Evolutionary conservation across 2,113 vertebrate species (phyloP), one percentile per base, ranked within the genome.

Genomic region (Sialia sialis): DNA sequence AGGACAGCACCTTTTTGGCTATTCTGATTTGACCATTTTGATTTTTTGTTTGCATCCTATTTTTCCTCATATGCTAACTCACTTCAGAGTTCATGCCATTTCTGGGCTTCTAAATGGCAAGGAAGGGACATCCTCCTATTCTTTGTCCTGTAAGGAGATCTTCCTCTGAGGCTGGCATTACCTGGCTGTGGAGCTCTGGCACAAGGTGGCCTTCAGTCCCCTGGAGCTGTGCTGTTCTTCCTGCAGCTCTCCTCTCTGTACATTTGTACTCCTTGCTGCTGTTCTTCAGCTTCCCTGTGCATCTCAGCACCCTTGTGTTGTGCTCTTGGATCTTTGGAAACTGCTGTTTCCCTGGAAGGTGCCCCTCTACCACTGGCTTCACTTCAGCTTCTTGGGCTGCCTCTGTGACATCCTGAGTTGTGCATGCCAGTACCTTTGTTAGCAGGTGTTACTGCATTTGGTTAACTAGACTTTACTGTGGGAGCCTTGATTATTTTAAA

Each of bases 191-290:
- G 67, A 73, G 23, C 68, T 76, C 46, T 80, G 55, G 29, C 21
- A 18, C 1, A 1, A 72, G 19, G 46, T 79, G 58, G 26, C 54
- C 26, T 75, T 78, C 0, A 0, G n/a, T 91, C 11, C 30, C 8
- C 1, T 29, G 41, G 56, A 84, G 19, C 17, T 6, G 5, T 34
- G 11, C 66, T 82, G 62, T 38, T 64, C 49, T 85, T 84, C 58
- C 66, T 76, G 41, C 49, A 64, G 2, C 1, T 1, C 18, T 84
- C 30, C 43, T 76, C 49, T 72, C 17, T 75, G 13, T 41, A 17
- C 23, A 2, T 69, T 41, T 46, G 51, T 69, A 23, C 25, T 90
- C 29, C 76, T 44, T 44, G 43, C 43, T 74, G 46, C 79, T 55
- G 6, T 90, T 77, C 75, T 87, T 63, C 39, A 77, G 67, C 58